A percentile compares a stretch with the other conserved stretches of the same genome.
Evolutionary conservation across 53 echinoderm and acorn worm species (phyloP).

Genomic region (Zoroaster sp.): DNA sequence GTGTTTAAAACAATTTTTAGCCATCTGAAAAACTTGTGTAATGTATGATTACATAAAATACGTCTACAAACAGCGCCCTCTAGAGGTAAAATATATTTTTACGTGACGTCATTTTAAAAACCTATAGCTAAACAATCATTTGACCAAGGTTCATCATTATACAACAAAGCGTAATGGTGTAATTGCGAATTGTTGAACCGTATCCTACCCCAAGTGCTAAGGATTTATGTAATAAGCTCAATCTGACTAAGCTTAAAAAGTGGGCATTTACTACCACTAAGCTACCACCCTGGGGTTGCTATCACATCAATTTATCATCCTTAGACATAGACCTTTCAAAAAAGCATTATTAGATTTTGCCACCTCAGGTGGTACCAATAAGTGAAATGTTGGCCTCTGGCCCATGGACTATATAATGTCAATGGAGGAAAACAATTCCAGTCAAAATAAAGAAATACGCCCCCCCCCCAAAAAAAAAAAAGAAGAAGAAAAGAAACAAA

Average conservation of each 20-base stretch:
- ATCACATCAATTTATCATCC: neutral
- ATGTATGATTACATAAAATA: neutral
- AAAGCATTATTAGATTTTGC: neutral
- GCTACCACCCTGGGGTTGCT: neutral
- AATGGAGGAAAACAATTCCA: too few relatives aligned
- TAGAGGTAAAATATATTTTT: neutral
- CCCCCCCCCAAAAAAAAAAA: too few relatives aligned
- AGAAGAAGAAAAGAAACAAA: too few relatives aligned
- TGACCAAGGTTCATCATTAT: neutral
- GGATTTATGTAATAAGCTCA: neutral
- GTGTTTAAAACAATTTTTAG: neutral
- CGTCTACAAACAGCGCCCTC: neutral
- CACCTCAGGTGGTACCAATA: neutral
- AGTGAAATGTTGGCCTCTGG: neutral
- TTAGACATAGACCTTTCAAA: neutral
- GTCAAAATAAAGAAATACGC: too few relatives aligned
- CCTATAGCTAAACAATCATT: neutral
- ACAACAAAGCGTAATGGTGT: neutral
- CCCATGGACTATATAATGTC: too few relatives aligned
- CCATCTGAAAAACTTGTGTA: neutral
- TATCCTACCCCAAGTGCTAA: neutral
- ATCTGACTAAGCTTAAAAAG: neutral
- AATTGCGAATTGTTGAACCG: neutral
- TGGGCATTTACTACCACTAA: neutral
- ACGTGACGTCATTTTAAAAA: neutral